A percentile compares a stretch with the other conserved stretches of the same genome.
These are phyloP conservation scores for Gymnopithys bicolor DNA, from an alignment of 2,797 vertebrate species.

Conservation along the genomic window DNA sequence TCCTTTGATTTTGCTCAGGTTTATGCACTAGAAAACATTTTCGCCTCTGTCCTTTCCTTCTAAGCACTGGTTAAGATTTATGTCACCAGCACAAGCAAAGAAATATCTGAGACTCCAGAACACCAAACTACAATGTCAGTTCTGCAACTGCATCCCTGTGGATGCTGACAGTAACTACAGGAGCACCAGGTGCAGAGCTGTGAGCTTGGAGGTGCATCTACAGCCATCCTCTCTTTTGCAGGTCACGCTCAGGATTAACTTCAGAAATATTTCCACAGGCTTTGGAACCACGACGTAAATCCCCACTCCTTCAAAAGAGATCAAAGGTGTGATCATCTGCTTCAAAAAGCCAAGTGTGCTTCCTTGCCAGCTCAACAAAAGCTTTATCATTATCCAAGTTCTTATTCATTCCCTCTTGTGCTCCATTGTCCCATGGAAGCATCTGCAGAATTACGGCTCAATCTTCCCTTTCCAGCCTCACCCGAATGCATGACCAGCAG, in stretches of 20 bases:
- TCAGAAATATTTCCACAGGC: neutral
- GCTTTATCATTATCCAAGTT: neutral
- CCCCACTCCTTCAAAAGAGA: neutral
- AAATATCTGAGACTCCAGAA: neutral
- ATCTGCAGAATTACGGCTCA: neutral
- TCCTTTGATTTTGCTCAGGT: neutral
- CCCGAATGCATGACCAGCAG: neutral
- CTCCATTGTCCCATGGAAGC: neutral
- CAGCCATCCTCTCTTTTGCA: neutral
- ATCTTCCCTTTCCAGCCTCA: neutral
- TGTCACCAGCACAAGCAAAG: neutral
- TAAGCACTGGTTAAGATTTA: neutral
- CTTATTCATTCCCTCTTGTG: neutral
- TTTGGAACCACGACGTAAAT: neutral
- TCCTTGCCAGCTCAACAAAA: constrained; percentile 8
- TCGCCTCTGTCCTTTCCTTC: neutral
- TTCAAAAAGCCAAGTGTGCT: neutral
- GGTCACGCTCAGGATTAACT: neutral
- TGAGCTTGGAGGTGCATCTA: accelerated
- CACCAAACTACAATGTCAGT: neutral
- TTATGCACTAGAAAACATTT: neutral
- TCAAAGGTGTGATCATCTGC: neutral
- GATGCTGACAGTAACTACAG: neutral
- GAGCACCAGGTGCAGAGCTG: neutral
- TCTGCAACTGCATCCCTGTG: neutral